Conservation (phyloP, 1,140 invertebrate species). For the Heterodera schachtii region DNA sequence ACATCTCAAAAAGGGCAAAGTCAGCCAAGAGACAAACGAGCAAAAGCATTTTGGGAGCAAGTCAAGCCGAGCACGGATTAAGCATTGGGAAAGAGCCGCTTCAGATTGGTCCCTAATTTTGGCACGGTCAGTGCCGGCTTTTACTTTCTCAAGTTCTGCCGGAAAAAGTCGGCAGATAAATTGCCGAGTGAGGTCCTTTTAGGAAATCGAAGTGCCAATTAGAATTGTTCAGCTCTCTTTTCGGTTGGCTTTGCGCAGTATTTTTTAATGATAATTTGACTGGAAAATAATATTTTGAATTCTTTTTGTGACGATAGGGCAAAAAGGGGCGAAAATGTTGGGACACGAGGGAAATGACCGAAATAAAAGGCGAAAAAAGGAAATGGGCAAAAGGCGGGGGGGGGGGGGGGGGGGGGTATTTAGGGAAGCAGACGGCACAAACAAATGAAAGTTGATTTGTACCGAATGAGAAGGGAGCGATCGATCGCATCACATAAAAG, state of each 20-base stretch:
- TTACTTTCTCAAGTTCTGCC: not conserved
- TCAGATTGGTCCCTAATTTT: not conserved
- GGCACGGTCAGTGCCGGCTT: not conserved
- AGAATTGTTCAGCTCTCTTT: not conserved
- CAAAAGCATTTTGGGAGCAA: not conserved
- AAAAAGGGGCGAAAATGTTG: not conserved
- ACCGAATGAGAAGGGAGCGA: no score
- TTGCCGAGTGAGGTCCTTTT: not conserved
- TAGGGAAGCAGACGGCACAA: no score
- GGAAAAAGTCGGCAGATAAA: not conserved
- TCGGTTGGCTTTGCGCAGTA: not conserved
- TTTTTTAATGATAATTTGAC: not conserved
- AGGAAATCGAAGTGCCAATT: not conserved
- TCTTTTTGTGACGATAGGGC: not conserved
- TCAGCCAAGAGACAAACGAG: not conserved
- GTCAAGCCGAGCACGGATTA: not conserved
- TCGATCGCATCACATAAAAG: no score
- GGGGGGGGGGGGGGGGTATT: not conserved
- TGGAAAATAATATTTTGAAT: no score
- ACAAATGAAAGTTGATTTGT: no score
- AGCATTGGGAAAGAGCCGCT: not conserved
- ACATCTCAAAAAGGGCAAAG: slow-evolving; percentile 51
- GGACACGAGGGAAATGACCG: not conserved
- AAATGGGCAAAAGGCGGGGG: not conserved
- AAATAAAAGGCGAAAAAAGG: not conserved